Evolutionary conservation across 2,888 invertebrate genomes (phyloP), one percentile per base, ranked within the genome.

Genomic region (Trilocha varians): DNA sequence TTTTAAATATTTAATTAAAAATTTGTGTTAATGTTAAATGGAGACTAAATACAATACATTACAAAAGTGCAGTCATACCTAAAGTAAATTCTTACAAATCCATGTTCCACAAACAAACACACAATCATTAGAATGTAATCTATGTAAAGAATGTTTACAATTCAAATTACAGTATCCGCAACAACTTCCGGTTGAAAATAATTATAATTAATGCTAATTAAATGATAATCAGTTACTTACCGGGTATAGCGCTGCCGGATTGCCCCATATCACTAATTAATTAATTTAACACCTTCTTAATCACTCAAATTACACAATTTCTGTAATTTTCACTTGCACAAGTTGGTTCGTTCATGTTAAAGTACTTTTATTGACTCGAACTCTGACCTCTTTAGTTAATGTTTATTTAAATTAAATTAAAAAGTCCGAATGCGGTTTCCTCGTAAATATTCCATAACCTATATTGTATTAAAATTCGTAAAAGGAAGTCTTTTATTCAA

Each of bases 211-310:
- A 65, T 63, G 56, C 11, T 25, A 25, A 42, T 64, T 61, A 53
- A 42, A 57, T 41, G 50, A 44, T 44, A 55, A 62, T 70, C 65
- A 65, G 42, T 49, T 42, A 76, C 80, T 80, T 71, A 82, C 83
- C 79, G 40, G 79, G 80, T 51, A 80, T 78, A 1, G 83, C 72
- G 40, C 80, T 80, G 47, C 80, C 82, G 25, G 73, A 74, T 44
- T 80, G 83, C 53, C 83, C 83, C 83, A 83, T 83, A 55, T 66
- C 40, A 38, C 41, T 37, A 47, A 52, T 45, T 47, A 47, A 49
- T 44, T 18, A 43, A 41, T 39, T 47, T 44, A 49, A 46, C 49
- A 47, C 48, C n/a, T 48, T 48, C 46, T 54, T 55, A 54, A 56
- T 48, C 52, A 55, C 37, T 34, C 33, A 36, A 34, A 39, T 46